Conservation (phyloP, 2,888 invertebrate genomes). For the Hartigia nigra region DNA sequence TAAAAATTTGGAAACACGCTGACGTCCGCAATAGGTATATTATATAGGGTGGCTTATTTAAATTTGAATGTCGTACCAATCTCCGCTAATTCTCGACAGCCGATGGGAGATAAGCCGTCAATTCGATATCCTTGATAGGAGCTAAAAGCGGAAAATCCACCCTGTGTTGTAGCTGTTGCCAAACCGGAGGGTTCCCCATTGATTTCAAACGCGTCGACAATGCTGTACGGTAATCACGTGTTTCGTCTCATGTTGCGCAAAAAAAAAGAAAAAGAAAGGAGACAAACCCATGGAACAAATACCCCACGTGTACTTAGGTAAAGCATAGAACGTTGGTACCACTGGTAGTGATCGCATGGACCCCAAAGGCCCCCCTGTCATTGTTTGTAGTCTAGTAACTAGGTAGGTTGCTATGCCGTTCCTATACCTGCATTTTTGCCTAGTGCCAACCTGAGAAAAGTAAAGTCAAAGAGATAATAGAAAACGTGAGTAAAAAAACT, state of each 20-base stretch:
- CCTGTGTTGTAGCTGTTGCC: conserved; percentile 9
- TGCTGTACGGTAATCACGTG: conserved; percentile 22
- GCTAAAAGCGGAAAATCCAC: conserved; percentile 15
- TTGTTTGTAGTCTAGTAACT: background rate
- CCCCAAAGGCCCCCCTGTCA: background rate
- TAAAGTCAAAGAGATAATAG: background rate
- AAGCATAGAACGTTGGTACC: background rate
- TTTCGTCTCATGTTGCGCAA: conserved; percentile 26
- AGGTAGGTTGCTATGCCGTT: background rate
- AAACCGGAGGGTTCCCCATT: conserved; percentile 13
- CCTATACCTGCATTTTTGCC: conserved; percentile 1
- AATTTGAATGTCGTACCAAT: conserved; percentile 35
- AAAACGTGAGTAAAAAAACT: background rate
- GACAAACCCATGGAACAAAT: conserved; percentile 18
- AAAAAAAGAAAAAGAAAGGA: conserved; percentile 16
- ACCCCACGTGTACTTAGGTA: conserved; percentile 11
- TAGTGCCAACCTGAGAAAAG: conserved; percentile 9
- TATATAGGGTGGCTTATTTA: conserved; percentile 30
- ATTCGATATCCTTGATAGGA: conserved; percentile 41
- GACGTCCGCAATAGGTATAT: too few relatives aligned
- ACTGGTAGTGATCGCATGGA: background rate
- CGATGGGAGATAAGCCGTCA: conserved; percentile 42
- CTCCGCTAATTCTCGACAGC: conserved; percentile 33
- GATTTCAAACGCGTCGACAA: background rate
- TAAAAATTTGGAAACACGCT: background rate